Base-by-base conservation (phyloP, 2,888 invertebrate genomes). In the Cerastis rubricosa region DNA sequence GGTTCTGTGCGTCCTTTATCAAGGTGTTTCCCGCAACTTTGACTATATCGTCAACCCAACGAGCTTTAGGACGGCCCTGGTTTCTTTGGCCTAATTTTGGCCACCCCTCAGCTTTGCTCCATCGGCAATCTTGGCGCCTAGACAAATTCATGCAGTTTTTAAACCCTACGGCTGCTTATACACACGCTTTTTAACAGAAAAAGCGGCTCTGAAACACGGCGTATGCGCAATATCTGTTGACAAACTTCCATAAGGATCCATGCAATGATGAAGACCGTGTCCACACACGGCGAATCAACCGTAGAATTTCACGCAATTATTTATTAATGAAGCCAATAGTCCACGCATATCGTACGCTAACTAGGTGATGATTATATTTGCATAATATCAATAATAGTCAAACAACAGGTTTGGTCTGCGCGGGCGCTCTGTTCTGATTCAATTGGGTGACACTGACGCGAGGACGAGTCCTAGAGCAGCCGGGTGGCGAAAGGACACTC, bases 381-480 rank as follows among this genome's bases (percentile, higher is more conserved):
- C 89, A 85, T 88, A 76, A 73, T 77, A 71, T 57, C 47, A 76
- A 65, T 74, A 71, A 72, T 75, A 65, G 71, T 74, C 64, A 78
- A 80, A 78, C 74, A 73, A 87, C 87, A 61, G 87, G 85, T 89
- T 87, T 78, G 19, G 43, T 43, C 54, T 40, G 51, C 74, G 57
- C 64, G 22, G 69, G 74, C 64, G 65, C 61, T 67, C 80, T 75
- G 61, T 78, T 77, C 65, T 83, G 85, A 78, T 80, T 67, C 79
- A 73, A 83, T 78, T 80, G 72, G 69, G 79, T 79, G 81, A 82
- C 74, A 87, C 40, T 80, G 72, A 85, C n/a, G 74, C 86, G 78
- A 89, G 88, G 80, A 71, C 88, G 61, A 19, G 51, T 17, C 61
- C 35, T 40, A 76, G 78, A 87, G 22, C 76, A 78, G 22, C 19